These are phyloP conservation scores for Brachymystax lenok DNA, from an alignment of 2,797 vertebrate species.

Conservation along the genomic window DNA sequence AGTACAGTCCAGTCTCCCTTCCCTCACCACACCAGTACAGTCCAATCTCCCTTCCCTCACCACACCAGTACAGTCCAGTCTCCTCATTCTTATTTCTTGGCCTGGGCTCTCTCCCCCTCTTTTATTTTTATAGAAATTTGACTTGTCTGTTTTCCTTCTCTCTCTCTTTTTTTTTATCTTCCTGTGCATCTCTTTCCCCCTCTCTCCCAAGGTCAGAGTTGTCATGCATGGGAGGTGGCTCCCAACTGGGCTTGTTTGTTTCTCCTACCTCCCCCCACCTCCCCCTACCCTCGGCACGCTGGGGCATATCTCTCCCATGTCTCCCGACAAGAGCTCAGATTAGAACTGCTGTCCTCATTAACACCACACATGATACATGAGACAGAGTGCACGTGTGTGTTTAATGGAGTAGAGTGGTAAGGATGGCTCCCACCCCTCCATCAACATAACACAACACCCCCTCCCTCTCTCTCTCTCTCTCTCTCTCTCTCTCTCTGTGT, in stretches of 20 bases:
- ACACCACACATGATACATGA: slow-evolving; percentile 1
- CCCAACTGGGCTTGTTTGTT: slow-evolving; percentile 17
- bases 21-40: no score
- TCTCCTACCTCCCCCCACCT: background rate
- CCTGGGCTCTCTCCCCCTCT: background rate
- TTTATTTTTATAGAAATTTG: no score
- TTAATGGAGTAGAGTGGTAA: no score
- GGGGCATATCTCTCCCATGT: background rate
- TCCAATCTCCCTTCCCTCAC: no score
- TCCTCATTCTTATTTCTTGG: slow-evolving; percentile 3
- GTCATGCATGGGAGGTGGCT: no score
- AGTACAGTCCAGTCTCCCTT: no score
- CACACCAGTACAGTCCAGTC: no score
- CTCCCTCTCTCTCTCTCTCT: slow-evolving; percentile 7
- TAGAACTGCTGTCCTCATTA: background rate
- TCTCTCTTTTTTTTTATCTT: slow-evolving; percentile 20
- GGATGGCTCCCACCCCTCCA: no score
- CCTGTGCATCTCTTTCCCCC: background rate
- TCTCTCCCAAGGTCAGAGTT: background rate
- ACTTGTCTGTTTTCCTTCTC: background rate
- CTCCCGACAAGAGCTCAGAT: background rate
- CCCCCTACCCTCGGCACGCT: slow-evolving; percentile 9
- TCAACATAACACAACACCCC: no score
- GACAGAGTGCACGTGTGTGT: background rate
- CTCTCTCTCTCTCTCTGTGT: slow-evolving; percentile 3